These are phyloP conservation scores for Oreochromis niloticus DNA, from an alignment of 2,113 vertebrate species.

Conservation along the genomic window DNA sequence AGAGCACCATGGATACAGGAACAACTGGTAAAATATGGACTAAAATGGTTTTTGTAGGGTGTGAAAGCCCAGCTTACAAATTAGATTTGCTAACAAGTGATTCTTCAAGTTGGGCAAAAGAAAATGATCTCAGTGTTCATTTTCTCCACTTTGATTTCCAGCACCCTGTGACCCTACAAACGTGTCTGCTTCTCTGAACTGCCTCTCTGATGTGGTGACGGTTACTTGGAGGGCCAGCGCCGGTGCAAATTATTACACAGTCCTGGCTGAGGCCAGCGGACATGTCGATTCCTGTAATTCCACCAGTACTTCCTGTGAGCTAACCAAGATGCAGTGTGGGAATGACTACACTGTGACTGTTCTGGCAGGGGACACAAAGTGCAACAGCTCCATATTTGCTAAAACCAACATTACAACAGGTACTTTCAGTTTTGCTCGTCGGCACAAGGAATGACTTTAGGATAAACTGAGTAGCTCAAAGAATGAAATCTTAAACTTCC, in stretches of 20 bases:
- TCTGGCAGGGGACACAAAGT: conserved; percentile 58
- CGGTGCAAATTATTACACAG: conserved; percentile 59
- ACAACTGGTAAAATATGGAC: conserved; percentile 51
- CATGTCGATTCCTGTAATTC: conserved; percentile 25
- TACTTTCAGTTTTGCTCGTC: background rate
- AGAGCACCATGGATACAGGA: conserved; percentile 12
- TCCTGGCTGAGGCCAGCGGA: conserved; percentile 34
- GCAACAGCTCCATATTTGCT: conserved; percentile 60
- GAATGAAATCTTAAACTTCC: background rate
- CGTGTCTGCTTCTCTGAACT: conserved; percentile 40
- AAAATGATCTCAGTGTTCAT: background rate
- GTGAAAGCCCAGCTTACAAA: background rate
- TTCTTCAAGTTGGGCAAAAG: background rate
- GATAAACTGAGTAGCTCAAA: background rate
- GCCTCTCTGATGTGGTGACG: conserved; percentile 30
- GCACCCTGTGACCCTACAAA: conserved; percentile 70
- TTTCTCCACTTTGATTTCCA: background rate
- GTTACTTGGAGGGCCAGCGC: conserved; percentile 62
- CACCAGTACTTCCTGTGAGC: conserved; percentile 45
- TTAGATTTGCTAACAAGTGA: background rate
- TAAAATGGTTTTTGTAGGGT: background rate
- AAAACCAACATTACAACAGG: conserved; percentile 59
- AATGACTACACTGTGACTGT: conserved; percentile 61
- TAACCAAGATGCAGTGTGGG: conserved; percentile 65
- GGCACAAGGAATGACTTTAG: background rate